Evolutionary conservation across 2,797 vertebrate genomes (phyloP), one percentile per base, ranked within the genome.

Genomic region (Otolemur crassicaudatus): DNA sequence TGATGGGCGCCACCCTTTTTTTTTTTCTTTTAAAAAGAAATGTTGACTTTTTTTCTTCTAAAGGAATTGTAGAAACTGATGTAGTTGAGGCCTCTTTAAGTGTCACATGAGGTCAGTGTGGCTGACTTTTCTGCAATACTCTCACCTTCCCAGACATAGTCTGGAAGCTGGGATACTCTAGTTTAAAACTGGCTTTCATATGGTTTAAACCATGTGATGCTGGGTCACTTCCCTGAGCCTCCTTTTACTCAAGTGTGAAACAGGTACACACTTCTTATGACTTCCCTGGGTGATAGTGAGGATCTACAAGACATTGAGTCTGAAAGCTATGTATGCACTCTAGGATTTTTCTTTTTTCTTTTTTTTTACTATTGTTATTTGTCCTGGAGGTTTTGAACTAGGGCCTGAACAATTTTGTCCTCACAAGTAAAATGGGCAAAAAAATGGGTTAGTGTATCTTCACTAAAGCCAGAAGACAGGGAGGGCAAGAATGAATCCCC

Each of bases 341-440:
- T 53, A 37, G 69, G 27, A 91, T 11, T 63, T 60, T 84, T 56
- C 5, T 40, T 40, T 40, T 40, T 40, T 40, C 5, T 40, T 79
- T 67, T 46, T 61, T 80, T 61, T 4, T n/a, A 49, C 34, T 63
- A 0, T 60, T 60, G 5, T 76, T 58, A 60, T 87, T 94, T 63
- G 12, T n/a, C 27, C 5, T 76, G 0, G 10, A 73, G 27, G 8
- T 10, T 87, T 3, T 53, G 43, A 63, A 34, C 53, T 19, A 17
- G n/a, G 9, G 53, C 29, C 40, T 77, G 82, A 94, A 25, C 87
- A 22, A 70, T 40, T 92, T 94, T 84, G 31, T 85, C 14, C 46
- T 95, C 83, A 85, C 56, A 93, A 85, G 53, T 77, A 82, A 90
- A 92, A 88, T 46, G 61, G 19, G 16, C n/a, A 87, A 58, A 88